These are phyloP conservation scores for Chaetogeoica ovagalla DNA, from an alignment of 2,888 invertebrate species.

Conservation along the genomic window DNA sequence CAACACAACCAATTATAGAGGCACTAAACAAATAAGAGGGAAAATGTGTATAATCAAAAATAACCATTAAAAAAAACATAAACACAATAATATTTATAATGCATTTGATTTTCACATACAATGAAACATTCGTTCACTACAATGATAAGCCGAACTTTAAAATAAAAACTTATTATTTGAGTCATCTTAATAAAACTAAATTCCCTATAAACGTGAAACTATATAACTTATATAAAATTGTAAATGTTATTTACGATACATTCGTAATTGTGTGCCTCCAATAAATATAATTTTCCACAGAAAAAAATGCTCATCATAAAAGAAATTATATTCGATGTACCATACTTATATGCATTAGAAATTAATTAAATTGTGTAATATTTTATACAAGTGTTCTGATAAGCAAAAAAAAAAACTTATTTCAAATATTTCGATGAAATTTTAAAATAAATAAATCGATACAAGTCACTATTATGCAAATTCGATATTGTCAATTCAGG, in stretches of 20 bases:
- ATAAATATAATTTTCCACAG: background rate
- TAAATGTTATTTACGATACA: background rate
- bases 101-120: background rate
- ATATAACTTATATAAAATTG: too few species aligned
- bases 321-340: background rate
- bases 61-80: background rate
- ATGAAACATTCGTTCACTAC: background rate
- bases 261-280: background rate
- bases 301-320: background rate
- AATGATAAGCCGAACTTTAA: background rate
- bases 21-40: background rate
- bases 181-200: background rate
- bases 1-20: conserved; percentile 7
- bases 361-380: background rate
- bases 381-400: background rate
- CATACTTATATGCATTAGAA: background rate
- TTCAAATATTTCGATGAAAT: background rate
- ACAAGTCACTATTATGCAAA: background rate
- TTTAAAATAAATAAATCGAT: conserved; percentile 13
- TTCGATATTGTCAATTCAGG: conserved; percentile 38
- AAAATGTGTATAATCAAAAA: background rate
- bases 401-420: background rate
- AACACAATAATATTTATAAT: background rate
- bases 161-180: background rate
- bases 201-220: background rate